phyloP scores from a whole-genome alignment of 2,888 invertebrate species.

The Cataglyphis rosenhaueri region DNA sequence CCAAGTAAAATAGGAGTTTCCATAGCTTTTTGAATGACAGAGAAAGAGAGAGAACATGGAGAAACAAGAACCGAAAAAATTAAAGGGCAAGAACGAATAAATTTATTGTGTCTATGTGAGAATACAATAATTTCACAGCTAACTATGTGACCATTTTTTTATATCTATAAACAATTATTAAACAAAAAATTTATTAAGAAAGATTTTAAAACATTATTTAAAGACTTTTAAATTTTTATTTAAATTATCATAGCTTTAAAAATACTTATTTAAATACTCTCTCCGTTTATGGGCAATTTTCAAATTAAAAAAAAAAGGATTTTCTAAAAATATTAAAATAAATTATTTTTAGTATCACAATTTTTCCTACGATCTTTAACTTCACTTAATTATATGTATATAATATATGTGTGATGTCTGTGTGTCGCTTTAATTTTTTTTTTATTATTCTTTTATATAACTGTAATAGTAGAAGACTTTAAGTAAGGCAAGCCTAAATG shows the following conservation, averaged over 20 bases:
- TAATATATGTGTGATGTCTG: too few relatives aligned
- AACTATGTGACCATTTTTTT: neutral
- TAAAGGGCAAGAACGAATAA: neutral
- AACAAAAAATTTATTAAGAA: neutral
- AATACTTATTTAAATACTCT: neutral
- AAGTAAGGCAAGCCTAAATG: too few relatives aligned
- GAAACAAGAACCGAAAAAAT: neutral
- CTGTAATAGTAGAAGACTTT: too few relatives aligned
- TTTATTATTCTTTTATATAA: too few relatives aligned
- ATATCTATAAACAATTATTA: neutral
- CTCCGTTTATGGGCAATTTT: neutral
- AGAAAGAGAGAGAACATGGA: too few relatives aligned
- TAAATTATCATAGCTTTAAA: neutral
- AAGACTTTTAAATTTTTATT: neutral
- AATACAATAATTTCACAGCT: neutral
- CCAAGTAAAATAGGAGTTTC: too few relatives aligned
- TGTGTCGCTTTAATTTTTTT: too few relatives aligned
- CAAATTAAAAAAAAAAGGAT: neutral
- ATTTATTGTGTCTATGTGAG: neutral
- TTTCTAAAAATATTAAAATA: too few relatives aligned
- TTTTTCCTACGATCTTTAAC: too few relatives aligned
- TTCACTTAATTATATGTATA: too few relatives aligned
- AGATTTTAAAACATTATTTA: neutral
- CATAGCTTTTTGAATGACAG: too few relatives aligned
- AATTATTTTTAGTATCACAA: too few relatives aligned